phyloP scores from a whole-genome alignment of 2,113 vertebrate genomes.

The Ivindomyrus marchei region DNA sequence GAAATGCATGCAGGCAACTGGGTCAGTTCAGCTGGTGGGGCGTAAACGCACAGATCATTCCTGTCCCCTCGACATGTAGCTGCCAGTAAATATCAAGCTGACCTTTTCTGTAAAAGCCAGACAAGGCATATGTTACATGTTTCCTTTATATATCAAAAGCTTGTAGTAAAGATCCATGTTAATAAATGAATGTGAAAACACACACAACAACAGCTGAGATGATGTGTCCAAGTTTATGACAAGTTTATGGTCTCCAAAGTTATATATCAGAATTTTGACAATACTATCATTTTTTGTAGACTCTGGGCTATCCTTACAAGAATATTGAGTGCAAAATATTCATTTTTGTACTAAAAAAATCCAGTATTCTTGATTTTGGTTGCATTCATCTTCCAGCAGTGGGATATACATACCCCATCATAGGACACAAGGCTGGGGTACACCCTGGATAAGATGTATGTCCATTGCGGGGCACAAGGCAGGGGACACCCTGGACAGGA shows the following conservation, averaged over 20 bases:
- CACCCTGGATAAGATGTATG: not conserved
- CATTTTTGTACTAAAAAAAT: not conserved
- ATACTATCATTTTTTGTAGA: not conserved
- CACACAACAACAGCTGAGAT: not conserved
- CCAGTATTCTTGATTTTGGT: too few relatives aligned
- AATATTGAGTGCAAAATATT: not conserved
- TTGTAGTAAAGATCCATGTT: not conserved
- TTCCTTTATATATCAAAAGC: not conserved
- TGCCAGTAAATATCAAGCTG: not conserved
- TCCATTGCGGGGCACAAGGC: not conserved
- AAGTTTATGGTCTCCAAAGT: not conserved
- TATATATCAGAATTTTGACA: not conserved
- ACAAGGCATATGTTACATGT: not conserved
- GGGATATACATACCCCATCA: not conserved
- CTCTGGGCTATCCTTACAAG: not conserved
- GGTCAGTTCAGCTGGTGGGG: not conserved
- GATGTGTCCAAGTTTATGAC: not conserved
- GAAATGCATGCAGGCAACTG: not conserved
- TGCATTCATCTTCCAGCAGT: too few relatives aligned
- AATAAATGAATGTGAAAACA: not conserved
- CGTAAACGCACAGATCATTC: not conserved
- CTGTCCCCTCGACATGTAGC: not conserved
- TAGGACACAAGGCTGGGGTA: not conserved
- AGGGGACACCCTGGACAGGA: not conserved
- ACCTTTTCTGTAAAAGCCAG: not conserved